A percentile compares a stretch with the other conserved stretches of the same genome.
phyloP scores from a whole-genome alignment of 2,888 invertebrate genomes.

The Microplitis manilae region DNA sequence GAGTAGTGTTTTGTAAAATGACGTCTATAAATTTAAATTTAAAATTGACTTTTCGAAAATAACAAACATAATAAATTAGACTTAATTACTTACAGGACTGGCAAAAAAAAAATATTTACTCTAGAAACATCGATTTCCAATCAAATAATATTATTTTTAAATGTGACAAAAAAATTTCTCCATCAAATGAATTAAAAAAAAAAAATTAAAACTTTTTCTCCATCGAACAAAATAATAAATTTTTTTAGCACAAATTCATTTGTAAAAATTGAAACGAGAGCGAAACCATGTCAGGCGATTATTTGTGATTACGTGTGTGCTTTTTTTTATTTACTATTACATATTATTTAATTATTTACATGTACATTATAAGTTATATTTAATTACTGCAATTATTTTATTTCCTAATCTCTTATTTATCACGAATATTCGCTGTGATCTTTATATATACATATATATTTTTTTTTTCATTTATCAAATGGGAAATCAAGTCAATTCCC shows the following conservation, averaged over 20 bases:
- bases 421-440: slow-evolving; percentile 35
- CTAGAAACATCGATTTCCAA: background rate
- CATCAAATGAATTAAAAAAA: slow-evolving; percentile 9
- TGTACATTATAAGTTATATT: background rate
- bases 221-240: background rate
- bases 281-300: slow-evolving; percentile 23
- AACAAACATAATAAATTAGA: background rate
- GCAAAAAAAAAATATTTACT: background rate
- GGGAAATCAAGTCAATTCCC: background rate
- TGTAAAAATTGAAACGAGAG: slow-evolving; percentile 26
- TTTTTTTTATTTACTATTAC: slow-evolving; percentile 12
- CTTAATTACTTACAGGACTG: too few species aligned
- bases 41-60: background rate
- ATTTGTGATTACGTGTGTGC: background rate
- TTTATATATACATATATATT: background rate
- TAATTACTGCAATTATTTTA: slow-evolving; percentile 17
- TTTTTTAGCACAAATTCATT: slow-evolving; percentile 46
- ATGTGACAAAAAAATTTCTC: slow-evolving; percentile 21
- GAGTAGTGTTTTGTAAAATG: background rate
- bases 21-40: background rate
- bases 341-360: background rate
- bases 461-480: slow-evolving; percentile 14
- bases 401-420: slow-evolving; percentile 7
- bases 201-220: slow-evolving; percentile 2
- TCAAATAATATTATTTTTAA: background rate